Percentiles rank a stretch among this genome's conserved stretches.
phyloP scores from a whole-genome alignment of 2,888 invertebrate species.

The Scaptomyza caliginosa region DNA sequence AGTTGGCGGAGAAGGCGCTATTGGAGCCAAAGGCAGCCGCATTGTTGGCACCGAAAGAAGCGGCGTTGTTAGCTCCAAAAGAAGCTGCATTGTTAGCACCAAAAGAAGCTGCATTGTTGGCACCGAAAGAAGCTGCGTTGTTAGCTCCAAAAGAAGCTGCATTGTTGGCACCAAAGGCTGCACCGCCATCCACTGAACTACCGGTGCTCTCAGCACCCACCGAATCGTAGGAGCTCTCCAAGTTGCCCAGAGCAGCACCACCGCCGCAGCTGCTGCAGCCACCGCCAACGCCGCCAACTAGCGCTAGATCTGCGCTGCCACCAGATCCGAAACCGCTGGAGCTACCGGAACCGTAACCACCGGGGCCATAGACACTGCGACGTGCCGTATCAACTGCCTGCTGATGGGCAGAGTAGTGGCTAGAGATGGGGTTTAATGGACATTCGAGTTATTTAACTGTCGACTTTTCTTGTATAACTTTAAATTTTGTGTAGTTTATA shows the following conservation, averaged over 20 bases:
- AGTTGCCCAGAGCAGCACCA: conserved; percentile 46
- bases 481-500: conserved; percentile 19
- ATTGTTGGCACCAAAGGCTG: conserved; percentile 66
- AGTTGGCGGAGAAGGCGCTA: conserved; percentile 3
- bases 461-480: conserved; percentile 1
- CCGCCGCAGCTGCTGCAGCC: neutral
- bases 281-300: conserved; percentile 7
- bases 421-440: conserved; percentile 23
- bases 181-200: conserved; percentile 23
- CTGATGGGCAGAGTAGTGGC: conserved; percentile 81
- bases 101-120: neutral
- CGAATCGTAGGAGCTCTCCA: conserved; percentile 64
- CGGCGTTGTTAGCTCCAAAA: conserved; percentile 9
- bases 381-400: conserved; percentile 82
- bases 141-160: neutral
- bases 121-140: neutral
- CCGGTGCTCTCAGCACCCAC: conserved; percentile 50
- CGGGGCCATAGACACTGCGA: conserved; percentile 48
- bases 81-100: neutral
- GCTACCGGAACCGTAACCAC: conserved; percentile 31
- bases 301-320: conserved; percentile 21
- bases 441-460: neutral
- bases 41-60: conserved; percentile 25
- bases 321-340: conserved; percentile 34
- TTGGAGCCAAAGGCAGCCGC: conserved; percentile 66